These are phyloP conservation scores for Liposcelis brunnea DNA, from an alignment of 2,888 invertebrate genomes.

Conservation along the genomic window DNA sequence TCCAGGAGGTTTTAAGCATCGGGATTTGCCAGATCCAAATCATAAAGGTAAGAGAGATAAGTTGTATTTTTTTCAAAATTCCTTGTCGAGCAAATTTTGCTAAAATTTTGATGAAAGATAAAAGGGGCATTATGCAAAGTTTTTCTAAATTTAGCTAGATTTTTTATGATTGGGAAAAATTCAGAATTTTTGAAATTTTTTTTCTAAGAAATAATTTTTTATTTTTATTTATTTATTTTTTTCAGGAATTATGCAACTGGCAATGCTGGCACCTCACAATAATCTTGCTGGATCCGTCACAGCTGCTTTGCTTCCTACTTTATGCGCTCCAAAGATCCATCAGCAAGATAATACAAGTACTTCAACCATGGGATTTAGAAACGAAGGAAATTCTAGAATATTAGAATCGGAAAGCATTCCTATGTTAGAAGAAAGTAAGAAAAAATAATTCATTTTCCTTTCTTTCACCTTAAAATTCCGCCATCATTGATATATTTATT, in stretches of 20 bases:
- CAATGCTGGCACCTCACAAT: constrained; percentile 34
- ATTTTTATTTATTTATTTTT: too few species aligned
- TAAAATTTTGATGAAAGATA: background rate
- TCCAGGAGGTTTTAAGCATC: constrained; percentile 27
- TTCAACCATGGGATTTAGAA: constrained; percentile 2
- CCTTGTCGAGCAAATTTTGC: too few species aligned
- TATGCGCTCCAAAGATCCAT: constrained; percentile 26
- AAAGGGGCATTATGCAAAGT: background rate
- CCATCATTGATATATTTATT: background rate
- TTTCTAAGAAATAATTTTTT: too few species aligned
- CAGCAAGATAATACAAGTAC: constrained; percentile 10
- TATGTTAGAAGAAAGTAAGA: constrained; percentile 4
- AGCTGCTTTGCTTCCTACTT: constrained; percentile 32
- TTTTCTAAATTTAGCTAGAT: too few species aligned
- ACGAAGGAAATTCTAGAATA: constrained; percentile 8
- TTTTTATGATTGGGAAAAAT: too few species aligned
- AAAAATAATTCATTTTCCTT: too few species aligned
- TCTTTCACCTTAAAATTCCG: too few species aligned
- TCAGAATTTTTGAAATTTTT: too few species aligned
- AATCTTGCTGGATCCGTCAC: constrained; percentile 34
- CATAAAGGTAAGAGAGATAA: constrained; percentile 27
- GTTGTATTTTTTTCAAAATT: background rate
- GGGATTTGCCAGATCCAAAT: constrained; percentile 25
- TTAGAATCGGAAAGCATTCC: constrained; percentile 9
- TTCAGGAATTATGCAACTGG: constrained; percentile 32